Evolutionary conservation across 2,888 invertebrate species (phyloP), one percentile per base, ranked within the genome.

Genomic region (Noctua pronuba): DNA sequence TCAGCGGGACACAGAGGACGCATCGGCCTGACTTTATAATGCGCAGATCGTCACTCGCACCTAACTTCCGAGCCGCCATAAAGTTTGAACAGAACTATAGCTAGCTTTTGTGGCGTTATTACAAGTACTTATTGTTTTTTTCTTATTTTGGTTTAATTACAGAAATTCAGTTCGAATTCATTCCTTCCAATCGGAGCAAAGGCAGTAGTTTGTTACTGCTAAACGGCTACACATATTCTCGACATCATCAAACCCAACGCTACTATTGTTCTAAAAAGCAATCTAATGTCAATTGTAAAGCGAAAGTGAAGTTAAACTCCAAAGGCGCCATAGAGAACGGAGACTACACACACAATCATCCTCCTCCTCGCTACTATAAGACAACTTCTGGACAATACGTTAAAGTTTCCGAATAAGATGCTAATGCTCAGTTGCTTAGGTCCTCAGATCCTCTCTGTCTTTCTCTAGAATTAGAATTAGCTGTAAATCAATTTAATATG

Each of bases 181-280:
- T 90, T 62, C 79, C 75, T 11, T 78, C 85, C 10, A 64, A 74
- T 60, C 60, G 73, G 16, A 41, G 66, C 4, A 80, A 79, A 74
- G 83, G 87, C 38, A 86, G 80, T 31, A 31, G 67, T 2, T 76
- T 91, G 31, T 64, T 91, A 11, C 75, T 90, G 85, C 46, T 86
- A 31, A 85, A 86, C 1, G 76, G 82, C 6, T 86, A 85, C 62
- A 90, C 90, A 5, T 90, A 84, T 65, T 85, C 87, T 55, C 81
- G 80, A 71, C 68, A 77, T 41, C 77, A 70, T 46, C 76, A 74
- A 10, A 72, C 79, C 18, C 78, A 70, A 28, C 80, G 75, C 38
- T 88, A 77, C 68, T 88, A 88, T 72, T 90, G 89, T 66, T 89
- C 88, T 0, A 85, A 85, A 55, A 84, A 79, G 44, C 79, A 79